These are phyloP conservation scores for Nothoprocta pentlandii DNA, from an alignment of 2,113 vertebrate genomes.

Conservation along the genomic window DNA sequence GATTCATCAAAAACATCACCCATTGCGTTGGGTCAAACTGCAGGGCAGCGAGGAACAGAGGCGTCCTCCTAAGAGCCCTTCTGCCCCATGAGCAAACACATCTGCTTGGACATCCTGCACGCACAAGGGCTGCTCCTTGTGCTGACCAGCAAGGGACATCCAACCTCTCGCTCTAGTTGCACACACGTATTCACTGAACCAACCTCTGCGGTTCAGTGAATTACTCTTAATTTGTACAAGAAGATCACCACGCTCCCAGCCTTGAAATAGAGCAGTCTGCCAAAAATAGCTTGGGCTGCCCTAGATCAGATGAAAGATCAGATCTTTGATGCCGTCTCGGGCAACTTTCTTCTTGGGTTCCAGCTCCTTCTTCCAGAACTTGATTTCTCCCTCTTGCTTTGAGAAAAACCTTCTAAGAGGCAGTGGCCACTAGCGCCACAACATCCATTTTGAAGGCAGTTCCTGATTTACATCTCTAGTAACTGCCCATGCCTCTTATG, in stretches of 20 bases:
- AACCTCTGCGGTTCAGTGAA: background rate
- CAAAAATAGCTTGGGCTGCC: background rate
- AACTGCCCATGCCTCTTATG: background rate
- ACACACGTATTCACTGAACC: background rate
- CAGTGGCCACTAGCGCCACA: background rate
- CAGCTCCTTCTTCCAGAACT: background rate
- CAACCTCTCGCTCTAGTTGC: background rate
- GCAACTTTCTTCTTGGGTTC: background rate
- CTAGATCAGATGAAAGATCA: background rate
- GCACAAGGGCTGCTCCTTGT: accelerated
- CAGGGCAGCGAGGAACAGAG: background rate
- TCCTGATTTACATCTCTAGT: background rate
- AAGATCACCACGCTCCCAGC: background rate
- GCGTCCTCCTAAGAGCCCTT: background rate
- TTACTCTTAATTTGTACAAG: background rate
- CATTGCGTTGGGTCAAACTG: background rate
- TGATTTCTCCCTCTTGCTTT: background rate
- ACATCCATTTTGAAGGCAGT: background rate
- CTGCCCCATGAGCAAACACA: background rate
- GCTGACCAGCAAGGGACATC: background rate
- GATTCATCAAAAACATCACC: background rate
- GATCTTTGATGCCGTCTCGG: background rate
- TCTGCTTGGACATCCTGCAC: accelerated
- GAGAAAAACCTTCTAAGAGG: background rate
- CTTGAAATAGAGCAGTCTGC: background rate